Percentiles rank a stretch among this genome's conserved stretches.
These are phyloP conservation scores for Parambassis ranga DNA, from an alignment of 2,797 vertebrate genomes.

Conservation along the genomic window DNA sequence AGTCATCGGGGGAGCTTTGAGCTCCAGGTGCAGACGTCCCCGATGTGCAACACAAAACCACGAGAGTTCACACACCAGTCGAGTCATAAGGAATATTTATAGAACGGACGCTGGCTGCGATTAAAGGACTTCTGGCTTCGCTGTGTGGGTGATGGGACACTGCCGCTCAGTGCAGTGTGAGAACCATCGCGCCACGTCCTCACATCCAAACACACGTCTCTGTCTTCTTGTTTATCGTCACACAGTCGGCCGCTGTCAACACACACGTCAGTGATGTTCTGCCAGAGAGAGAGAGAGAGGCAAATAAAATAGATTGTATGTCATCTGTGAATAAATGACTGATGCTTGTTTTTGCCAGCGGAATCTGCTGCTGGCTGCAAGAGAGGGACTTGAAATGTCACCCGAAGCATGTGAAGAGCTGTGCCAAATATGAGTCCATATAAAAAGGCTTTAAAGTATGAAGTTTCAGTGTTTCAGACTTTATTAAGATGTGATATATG, in stretches of 20 bases:
- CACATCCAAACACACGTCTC: constrained; percentile 39
- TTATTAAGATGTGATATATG: constrained; percentile 51
- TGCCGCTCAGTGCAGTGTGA: constrained; percentile 5
- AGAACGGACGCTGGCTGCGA: constrained; percentile 54
- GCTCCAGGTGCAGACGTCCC: constrained; percentile 69
- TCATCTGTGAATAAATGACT: constrained; percentile 52
- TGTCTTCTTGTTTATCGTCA: constrained; percentile 46
- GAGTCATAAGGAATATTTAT: constrained; percentile 67
- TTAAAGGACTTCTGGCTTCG: constrained; percentile 39
- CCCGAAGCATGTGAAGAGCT: constrained; percentile 51
- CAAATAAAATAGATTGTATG: constrained; percentile 55
- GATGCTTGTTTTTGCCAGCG: constrained; percentile 37
- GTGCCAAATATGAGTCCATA: constrained; percentile 38
- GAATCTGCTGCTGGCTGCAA: constrained; percentile 26
- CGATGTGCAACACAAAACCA: constrained; percentile 24
- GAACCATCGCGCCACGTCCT: constrained; percentile 10
- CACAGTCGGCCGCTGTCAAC: constrained; percentile 52
- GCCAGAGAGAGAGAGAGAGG: constrained; percentile 56
- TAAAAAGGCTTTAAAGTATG: constrained; percentile 53
- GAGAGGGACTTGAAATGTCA: constrained; percentile 65
- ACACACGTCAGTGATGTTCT: constrained; percentile 49
- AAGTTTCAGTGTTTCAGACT: constrained; percentile 35
- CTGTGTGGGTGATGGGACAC: constrained; percentile 13
- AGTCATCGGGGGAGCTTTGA: constrained; percentile 41
- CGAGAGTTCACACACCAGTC: constrained; percentile 35